A percentile compares a stretch with the other conserved stretches of the same genome.
Evolutionary conservation across 2,797 vertebrate species (phyloP).

Genomic region (Poecile montanus): DNA sequence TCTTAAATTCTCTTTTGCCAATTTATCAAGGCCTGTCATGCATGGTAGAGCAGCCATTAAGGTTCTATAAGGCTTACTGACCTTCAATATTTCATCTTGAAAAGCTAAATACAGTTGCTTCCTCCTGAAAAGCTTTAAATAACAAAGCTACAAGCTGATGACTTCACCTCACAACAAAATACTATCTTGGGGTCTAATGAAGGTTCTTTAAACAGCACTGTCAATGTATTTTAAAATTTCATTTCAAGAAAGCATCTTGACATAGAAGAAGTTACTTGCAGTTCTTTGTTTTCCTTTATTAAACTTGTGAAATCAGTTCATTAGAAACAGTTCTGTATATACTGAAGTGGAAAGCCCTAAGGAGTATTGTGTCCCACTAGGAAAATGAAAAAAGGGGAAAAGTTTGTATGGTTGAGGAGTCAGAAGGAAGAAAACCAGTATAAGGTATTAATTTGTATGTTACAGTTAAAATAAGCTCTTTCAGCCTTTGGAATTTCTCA

Average conservation of each 20-base stretch:
- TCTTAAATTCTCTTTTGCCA: not conserved
- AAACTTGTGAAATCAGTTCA: not conserved
- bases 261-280: not conserved
- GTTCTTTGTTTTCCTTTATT: not conserved
- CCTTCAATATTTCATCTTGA: not conserved
- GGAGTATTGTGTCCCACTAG: not conserved
- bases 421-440: not conserved
- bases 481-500: not conserved
- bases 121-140: not conserved
- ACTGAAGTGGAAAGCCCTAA: not conserved
- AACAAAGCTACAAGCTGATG: not conserved
- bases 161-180: not conserved
- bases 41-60: not conserved
- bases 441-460: not conserved
- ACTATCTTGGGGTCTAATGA: not conserved
- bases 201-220: not conserved
- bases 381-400: not conserved
- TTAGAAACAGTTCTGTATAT: not conserved
- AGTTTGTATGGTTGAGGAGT: not conserved
- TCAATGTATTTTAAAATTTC: not conserved
- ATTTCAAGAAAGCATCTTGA: not conserved
- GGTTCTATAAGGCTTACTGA: not conserved
- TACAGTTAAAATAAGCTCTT: not conserved
- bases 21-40: not conserved
- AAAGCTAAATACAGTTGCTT: not conserved